These are phyloP conservation scores for Bombylius major DNA, from an alignment of 2,888 invertebrate genomes.

Conservation along the genomic window DNA sequence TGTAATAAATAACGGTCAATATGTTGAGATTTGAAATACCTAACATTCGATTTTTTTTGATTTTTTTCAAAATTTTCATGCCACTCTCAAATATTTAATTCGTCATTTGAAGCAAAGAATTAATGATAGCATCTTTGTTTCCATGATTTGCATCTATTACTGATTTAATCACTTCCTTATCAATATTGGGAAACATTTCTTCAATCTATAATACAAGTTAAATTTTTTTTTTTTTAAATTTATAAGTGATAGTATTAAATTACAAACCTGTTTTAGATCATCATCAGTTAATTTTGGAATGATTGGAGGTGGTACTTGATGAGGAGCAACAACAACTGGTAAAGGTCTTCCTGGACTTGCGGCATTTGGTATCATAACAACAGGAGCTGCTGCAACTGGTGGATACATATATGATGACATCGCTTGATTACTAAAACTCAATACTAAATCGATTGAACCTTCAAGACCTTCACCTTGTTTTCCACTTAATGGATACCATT, in stretches of 20 bases:
- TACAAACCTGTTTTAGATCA: slow-evolving; percentile 48
- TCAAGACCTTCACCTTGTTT: slow-evolving; percentile 91
- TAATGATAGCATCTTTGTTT: slow-evolving; percentile 81
- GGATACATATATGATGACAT: slow-evolving; percentile 38
- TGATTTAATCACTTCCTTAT: slow-evolving; percentile 82
- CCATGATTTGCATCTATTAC: slow-evolving; percentile 81
- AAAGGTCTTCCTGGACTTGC: slow-evolving; percentile 18
- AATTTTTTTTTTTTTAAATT: neutral
- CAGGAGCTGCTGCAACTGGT: slow-evolving; percentile 43
- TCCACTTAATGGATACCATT: slow-evolving; percentile 88
- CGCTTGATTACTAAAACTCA: slow-evolving; percentile 51
- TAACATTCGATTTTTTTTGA: too few species aligned
- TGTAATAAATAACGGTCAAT: too few species aligned
- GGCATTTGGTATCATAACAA: slow-evolving; percentile 56
- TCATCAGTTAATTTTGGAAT: slow-evolving; percentile 39
- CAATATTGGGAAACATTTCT: slow-evolving; percentile 95
- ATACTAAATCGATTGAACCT: slow-evolving; percentile 82
- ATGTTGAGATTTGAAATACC: too few species aligned
- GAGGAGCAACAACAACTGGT: slow-evolving; percentile 26
- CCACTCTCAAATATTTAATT: slow-evolving; percentile 30
- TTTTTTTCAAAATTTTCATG: too few species aligned
- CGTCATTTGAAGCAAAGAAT: slow-evolving; percentile 78
- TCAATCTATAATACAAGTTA: slow-evolving; percentile 50
- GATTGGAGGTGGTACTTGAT: slow-evolving; percentile 20
- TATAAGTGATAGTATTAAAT: neutral